Evolutionary conservation across 2,797 vertebrate genomes (phyloP), one percentile per base, ranked within the genome.

Genomic region (Pagetopsis macropterus): DNA sequence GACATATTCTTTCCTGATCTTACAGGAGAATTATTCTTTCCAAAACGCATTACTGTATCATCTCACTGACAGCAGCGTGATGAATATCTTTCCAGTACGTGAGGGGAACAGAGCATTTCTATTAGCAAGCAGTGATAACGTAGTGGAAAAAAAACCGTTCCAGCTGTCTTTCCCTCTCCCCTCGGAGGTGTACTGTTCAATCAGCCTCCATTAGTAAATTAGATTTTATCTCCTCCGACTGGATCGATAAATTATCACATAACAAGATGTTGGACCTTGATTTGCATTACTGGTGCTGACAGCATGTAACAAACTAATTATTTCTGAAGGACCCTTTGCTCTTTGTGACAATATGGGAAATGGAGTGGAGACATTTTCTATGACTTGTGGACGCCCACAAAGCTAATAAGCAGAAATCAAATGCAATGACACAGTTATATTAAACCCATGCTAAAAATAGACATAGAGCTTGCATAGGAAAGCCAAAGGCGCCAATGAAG

Each of bases 191-290:
- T 52, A 57, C 67, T 76, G 64, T 84, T 85, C 86, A 89, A 76
- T 92, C 86, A 79, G 62, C 60, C 81, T 82, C 85, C 81, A 89
- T 91, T 92, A 91, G 82, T 67, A 87, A 90, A 88, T 82, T 73
- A 81, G 83, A 88, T 74, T 82, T 87, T 93, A 92, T 89, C 91
- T 81, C 69, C 71, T 87, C 80, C 23, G 77, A 74, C 83, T 78
- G 77, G 81, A 92, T 91, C 83, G 31, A 93, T 90, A 67, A 88
- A 91, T 92, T 85, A 91, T 84, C 88, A 81, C 79, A 69, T 80
- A 91, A 92, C 88, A 88, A 90, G 90, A 91, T 88, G 91, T 75
- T 62, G 79, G 75, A 79, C 72, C 64, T 68, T 71, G 84, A 89
- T 90, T 90, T 86, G 82, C 85, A 83, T 88, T 82, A 75, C 62